Evolutionary conservation across 2,797 vertebrate genomes (phyloP), one percentile per base, ranked within the genome.

Genomic region (Rhyacichthys aspro): DNA sequence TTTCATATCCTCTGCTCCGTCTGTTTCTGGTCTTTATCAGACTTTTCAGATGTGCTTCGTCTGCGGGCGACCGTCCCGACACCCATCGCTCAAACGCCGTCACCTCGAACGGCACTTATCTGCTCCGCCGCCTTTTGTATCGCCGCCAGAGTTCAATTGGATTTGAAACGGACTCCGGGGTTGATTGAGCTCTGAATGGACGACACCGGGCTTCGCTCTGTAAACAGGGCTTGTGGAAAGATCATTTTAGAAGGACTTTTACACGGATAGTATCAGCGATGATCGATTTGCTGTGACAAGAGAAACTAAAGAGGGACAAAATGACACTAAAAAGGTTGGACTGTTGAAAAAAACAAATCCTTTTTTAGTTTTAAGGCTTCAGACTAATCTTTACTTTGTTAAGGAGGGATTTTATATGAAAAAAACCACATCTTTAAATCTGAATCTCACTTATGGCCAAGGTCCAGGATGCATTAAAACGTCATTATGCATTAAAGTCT

Each of bases 101-200:
- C 49, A 59, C 43, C 36, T 34, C 15, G 11, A 16, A 1, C 11
- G 8, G 34, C 49, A 36, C 38, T 57, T 59, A 59, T 48, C 55
- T 28, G 16, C 38, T 19, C 7, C 49, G 3, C 7, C 12, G 38
- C 18, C 14, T 11, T 53, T 57, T 47, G 19, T 46, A 36, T 28
- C 33, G 14, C 44, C 28, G 18, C 6, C 11, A 6, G 55, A 50
- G 58, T 48, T 52, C 44, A 50, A 28, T 45, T 17, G 8, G 17
- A 59, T 60, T 56, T 61, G 57, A 72, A 56, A 61, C 41, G 14
- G 60, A 46, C 14, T 34, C 28, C 16, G 11, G 42, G 55, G 49
- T 62, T 62, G 59, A 62, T 63, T 52, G 54, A 58, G 37, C 23
- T 53, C 49, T 34, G n/a, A 50, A 38, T 69, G 41, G 16, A 8